phyloP scores from a whole-genome alignment of 2,888 invertebrate genomes.

The Keiferia lycopersicella region DNA sequence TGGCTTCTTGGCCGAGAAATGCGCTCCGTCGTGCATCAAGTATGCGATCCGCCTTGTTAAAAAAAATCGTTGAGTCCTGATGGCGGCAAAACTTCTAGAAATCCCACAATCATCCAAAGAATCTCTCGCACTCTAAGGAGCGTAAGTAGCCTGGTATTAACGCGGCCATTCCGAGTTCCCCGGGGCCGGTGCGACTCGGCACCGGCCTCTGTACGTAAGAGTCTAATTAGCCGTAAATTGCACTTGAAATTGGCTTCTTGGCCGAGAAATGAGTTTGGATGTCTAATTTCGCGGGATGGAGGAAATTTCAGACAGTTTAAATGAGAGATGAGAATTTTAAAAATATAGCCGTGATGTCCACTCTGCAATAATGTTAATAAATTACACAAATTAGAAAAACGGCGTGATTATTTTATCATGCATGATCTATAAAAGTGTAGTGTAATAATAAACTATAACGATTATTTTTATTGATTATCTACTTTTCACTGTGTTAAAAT shows the following conservation, averaged over 20 bases:
- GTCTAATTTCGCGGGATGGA: constrained; percentile 72
- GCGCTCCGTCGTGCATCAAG: too few species aligned
- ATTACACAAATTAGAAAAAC: too few species aligned
- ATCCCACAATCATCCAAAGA: background rate
- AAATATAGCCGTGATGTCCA: too few species aligned
- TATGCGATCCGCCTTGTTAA: too few species aligned
- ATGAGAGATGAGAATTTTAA: constrained; percentile 39
- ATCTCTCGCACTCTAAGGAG: background rate
- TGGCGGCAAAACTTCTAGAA: background rate
- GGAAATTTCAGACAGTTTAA: constrained; percentile 63
- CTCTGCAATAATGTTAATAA: too few species aligned
- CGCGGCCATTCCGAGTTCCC: constrained; percentile 62
- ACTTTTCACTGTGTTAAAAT: too few species aligned
- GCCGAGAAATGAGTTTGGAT: constrained; percentile 73
- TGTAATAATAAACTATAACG: too few species aligned
- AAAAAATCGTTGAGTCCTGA: background rate
- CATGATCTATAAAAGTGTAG: too few species aligned
- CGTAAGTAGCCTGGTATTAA: constrained; percentile 46
- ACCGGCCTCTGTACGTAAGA: constrained; percentile 66
- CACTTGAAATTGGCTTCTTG: constrained; percentile 70
- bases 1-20: constrained; percentile 70
- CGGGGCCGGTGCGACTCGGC: constrained; percentile 37
- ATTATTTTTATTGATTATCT: too few species aligned
- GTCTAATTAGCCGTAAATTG: constrained; percentile 77
- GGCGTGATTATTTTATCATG: too few species aligned